Base-by-base conservation (phyloP, 2,797 vertebrate species). In the Hypotaenidia philippensis region DNA sequence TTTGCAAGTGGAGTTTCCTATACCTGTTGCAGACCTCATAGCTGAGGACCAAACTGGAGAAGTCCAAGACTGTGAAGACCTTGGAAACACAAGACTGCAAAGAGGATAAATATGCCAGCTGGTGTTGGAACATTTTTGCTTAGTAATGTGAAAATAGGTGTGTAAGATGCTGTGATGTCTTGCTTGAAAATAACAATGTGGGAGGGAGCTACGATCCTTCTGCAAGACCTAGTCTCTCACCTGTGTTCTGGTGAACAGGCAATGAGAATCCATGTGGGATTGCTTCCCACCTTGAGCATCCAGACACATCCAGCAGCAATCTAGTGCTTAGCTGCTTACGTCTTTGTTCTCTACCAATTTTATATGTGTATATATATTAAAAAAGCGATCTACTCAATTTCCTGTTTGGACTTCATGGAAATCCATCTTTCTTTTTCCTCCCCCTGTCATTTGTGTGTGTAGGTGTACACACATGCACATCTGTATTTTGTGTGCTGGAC, bases 371-470 rank as follows among this genome's bases (percentile, higher is more conserved):
- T 41, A 18, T 41, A 41, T 41, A 41, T 41, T 32, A 87, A 87
- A 78, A 74, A 89, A 15, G 44, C 44, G 52, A 89, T 49, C 94
- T 93, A 61, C 64, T 94, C 49, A 56, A 23, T 94, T 95, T 94
- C 84, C 86, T 96, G 69, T 94, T 92, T 80, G 60, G 45, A 78
- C 78, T 59, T 86, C 69, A 38, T 40, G 70, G 77, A 95, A 95
- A 90, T 55, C 47, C 32, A 70, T 82, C 49, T 63, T 84, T 84
- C 31, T 66, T 79, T 79, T 60, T 44, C 63, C 44, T 13, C 34
- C 18, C 21, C 17, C 70, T 44, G 63, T 59, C 44, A 34, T 83
- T 55, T 92, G 45, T 53, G 49, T 90, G 8, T 13, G 25, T 76
- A 81, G 65, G 52, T 87, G 72, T 65, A 29, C 1, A 10, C 2